Percentiles rank a stretch among this genome's conserved stretches.
These are phyloP conservation scores for Antidorcas marsupialis DNA, from an alignment of 2,113 vertebrate genomes.

Conservation along the genomic window DNA sequence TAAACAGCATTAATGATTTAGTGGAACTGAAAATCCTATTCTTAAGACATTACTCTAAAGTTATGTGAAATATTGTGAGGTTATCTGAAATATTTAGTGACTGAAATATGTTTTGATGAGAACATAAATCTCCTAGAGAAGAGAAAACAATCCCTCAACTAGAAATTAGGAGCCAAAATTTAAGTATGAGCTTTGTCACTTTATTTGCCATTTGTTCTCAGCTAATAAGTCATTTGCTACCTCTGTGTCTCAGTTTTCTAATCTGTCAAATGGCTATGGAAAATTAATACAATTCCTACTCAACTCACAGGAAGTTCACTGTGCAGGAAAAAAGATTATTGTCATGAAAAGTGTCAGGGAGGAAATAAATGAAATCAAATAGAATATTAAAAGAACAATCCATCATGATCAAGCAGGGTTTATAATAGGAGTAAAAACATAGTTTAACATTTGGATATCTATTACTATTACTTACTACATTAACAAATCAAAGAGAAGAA, in stretches of 20 bases:
- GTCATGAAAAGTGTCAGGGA: background rate
- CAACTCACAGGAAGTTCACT: background rate
- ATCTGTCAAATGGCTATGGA: background rate
- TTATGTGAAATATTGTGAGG: conserved; percentile 12
- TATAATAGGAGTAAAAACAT: background rate
- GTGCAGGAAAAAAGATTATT: background rate
- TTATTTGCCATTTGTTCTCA: background rate
- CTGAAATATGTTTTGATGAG: conserved; percentile 33
- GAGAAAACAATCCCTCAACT: background rate
- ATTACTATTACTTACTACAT: background rate
- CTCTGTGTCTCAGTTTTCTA: background rate
- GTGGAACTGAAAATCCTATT: background rate
- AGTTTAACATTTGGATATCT: background rate
- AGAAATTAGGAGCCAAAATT: background rate
- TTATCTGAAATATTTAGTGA: conserved; percentile 20
- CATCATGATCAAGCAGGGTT: background rate
- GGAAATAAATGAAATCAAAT: background rate
- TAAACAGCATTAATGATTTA: background rate
- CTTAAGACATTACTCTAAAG: background rate
- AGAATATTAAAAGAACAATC: background rate
- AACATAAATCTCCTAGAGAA: background rate
- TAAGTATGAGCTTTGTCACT: background rate
- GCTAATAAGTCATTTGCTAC: background rate
- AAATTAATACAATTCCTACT: background rate
- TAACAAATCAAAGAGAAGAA: background rate